These are phyloP conservation scores for Melipona quadrifasciata DNA, from an alignment of 1,140 invertebrate genomes.

Conservation along the genomic window DNA sequence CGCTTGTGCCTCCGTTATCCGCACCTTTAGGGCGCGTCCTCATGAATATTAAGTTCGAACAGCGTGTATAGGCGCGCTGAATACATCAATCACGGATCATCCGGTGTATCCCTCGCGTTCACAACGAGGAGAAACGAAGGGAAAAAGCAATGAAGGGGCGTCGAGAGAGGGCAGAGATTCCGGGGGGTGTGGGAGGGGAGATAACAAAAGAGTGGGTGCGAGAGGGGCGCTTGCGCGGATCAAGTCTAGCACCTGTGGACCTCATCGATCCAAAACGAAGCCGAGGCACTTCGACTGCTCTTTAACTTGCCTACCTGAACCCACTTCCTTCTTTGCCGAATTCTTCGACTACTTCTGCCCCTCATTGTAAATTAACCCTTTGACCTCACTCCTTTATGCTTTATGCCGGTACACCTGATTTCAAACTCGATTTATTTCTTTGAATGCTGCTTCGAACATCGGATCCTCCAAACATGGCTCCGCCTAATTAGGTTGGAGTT, in stretches of 20 bases:
- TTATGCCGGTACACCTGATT: neutral
- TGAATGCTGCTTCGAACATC: neutral
- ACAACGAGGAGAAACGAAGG: neutral
- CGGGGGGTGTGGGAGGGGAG: neutral
- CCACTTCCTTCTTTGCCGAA: neutral
- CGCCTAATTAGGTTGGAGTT: neutral
- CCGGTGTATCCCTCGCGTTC: neutral
- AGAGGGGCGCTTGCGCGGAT: conserved; percentile 63
- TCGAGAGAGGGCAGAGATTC: neutral
- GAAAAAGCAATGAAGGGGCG: neutral
- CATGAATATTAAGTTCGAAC: conserved; percentile 12
- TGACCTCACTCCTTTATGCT: neutral
- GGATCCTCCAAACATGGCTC: neutral
- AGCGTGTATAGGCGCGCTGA: neutral
- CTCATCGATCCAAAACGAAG: conserved; percentile 65
- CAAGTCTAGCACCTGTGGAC: conserved; percentile 64
- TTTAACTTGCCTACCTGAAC: conserved; percentile 61
- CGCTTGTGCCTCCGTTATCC: neutral
- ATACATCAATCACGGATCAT: conserved; percentile 6
- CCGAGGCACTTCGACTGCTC: conserved; percentile 47
- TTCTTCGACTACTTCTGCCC: neutral
- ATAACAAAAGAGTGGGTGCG: conserved; percentile 57
- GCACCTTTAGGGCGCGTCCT: neutral
- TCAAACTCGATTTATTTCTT: neutral
- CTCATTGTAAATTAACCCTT: neutral